Base-by-base conservation (phyloP, 2,113 vertebrate genomes). In the Myrmecophaga tridactyla region DNA sequence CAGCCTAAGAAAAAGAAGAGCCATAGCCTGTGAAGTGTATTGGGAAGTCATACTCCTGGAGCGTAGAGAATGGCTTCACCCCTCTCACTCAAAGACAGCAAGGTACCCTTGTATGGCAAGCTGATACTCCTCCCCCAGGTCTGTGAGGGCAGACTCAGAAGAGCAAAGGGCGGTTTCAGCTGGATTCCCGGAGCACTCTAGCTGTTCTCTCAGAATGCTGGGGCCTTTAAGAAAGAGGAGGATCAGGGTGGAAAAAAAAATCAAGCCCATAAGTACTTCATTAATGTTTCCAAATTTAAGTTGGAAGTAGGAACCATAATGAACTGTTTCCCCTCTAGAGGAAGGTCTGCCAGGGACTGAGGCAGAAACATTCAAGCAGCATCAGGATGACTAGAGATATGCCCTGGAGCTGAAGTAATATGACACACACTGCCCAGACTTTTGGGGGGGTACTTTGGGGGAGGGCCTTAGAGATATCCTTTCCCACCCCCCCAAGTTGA, bases 261-360 rank as follows among this genome's bases (percentile, higher is more conserved):
- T 53, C 84, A 94, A 88, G 34, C 65, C 60, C 17, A 23, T 72
- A 94, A 85, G 29, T 69, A 76, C 78, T 78, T 92, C 53, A 83
- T 86, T 88, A 87, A 88, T 89, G 63, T 92, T 96, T 90, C 73
- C 69, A 94, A 90, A 81, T 60, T 56, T 83, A 87, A 58, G 10
- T 48, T 90, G n/a, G 75, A 92, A 90, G 20, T 69, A 81, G 21
- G 34, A 95, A 39, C 39, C 75, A 91, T n/a, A 86, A 89, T 78
- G 41, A 90, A 86, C 34, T 51, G n/a, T 18, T 84, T 84, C 4
- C 25, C 21, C 25, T n/a, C 23, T 94, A 84, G 31, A 94, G 69
- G 48, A 97, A 86, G 6, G 41, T 88, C 90, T 88, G 43, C 41
- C 76, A 92, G 51, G 51, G 39, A 65, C 51, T 46, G 34, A 62